These are phyloP conservation scores for Marcusenius ussheri DNA, from an alignment of 2,113 vertebrate species.

Conservation along the genomic window DNA sequence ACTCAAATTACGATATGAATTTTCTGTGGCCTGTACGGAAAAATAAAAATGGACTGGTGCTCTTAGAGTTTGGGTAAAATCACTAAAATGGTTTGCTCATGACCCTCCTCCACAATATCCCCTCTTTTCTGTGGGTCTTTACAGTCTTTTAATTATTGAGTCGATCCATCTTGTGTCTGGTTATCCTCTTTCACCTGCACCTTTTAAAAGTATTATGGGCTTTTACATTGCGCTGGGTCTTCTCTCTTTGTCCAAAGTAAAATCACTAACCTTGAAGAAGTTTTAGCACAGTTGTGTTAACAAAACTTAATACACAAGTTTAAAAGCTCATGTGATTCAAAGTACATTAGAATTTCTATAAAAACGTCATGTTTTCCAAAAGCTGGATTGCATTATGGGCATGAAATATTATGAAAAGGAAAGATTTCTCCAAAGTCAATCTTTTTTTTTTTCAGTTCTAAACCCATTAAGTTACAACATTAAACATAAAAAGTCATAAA, in stretches of 20 bases:
- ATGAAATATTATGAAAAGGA: not conserved
- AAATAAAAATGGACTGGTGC: not conserved
- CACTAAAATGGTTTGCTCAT: not conserved
- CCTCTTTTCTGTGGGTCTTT: not conserved
- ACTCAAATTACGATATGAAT: constrained; percentile 11
- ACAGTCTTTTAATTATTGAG: not conserved
- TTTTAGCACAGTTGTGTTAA: not conserved
- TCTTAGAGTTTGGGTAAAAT: not conserved
- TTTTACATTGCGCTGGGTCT: not conserved
- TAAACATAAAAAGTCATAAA: not conserved
- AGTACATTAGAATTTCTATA: not conserved
- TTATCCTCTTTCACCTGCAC: not conserved
- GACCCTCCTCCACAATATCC: not conserved
- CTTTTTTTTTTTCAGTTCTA: not conserved
- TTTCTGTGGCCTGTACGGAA: not conserved
- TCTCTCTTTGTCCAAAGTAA: not conserved
- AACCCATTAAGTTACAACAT: not conserved
- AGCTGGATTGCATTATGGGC: not conserved
- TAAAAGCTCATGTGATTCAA: not conserved
- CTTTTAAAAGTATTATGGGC: not conserved
- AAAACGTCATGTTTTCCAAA: not conserved
- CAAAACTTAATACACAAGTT: not conserved
- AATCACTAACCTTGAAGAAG: not conserved
- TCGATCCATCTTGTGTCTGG: not conserved
- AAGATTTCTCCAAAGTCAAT: not conserved